A percentile compares a stretch with the other conserved stretches of the same genome.
Evolutionary conservation across 2,888 invertebrate species (phyloP).

Genomic region (Biston stratarius): DNA sequence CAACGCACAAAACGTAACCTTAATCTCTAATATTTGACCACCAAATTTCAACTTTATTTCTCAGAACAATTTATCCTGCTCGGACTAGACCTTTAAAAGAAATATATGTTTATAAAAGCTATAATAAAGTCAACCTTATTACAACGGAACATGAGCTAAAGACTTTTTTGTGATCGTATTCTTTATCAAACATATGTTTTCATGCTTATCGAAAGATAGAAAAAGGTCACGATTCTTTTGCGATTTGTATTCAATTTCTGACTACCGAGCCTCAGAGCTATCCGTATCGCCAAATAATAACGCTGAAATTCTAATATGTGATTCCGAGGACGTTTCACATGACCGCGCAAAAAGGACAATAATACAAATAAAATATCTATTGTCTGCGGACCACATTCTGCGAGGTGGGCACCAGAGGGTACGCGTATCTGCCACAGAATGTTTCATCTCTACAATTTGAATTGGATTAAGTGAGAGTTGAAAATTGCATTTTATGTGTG

Average conservation of each 20-base stretch:
- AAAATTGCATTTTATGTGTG: not conserved
- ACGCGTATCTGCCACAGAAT: slow-evolving; percentile 2
- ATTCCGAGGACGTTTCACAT: slow-evolving; percentile 27
- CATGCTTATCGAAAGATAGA: slow-evolving; percentile 22
- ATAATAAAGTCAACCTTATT: not conserved
- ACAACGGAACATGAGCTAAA: not conserved
- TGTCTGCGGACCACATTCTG: slow-evolving; percentile 19
- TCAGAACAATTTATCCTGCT: too few relatives aligned
- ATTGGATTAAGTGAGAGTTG: not conserved
- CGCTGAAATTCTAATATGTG: slow-evolving; percentile 31
- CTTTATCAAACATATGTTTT: slow-evolving; percentile 9
- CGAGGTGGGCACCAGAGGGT: slow-evolving; percentile 9
- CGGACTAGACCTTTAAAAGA: not conserved
- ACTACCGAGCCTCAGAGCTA: slow-evolving; percentile 10
- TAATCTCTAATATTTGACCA: too few relatives aligned
- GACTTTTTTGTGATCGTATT: slow-evolving; percentile 1
- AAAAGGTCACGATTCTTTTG: slow-evolving; percentile 29
- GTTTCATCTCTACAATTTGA: slow-evolving; percentile 7
- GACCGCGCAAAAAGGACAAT: slow-evolving; percentile 35
- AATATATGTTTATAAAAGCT: not conserved
- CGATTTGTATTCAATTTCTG: slow-evolving; percentile 33
- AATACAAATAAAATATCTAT: slow-evolving; percentile 33
- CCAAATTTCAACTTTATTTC: too few relatives aligned
- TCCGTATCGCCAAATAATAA: slow-evolving; percentile 32
- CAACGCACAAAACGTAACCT: too few relatives aligned